Evolutionary conservation across 1,140 invertebrate genomes (phyloP).

Genomic region (Heliconius melpomene): DNA sequence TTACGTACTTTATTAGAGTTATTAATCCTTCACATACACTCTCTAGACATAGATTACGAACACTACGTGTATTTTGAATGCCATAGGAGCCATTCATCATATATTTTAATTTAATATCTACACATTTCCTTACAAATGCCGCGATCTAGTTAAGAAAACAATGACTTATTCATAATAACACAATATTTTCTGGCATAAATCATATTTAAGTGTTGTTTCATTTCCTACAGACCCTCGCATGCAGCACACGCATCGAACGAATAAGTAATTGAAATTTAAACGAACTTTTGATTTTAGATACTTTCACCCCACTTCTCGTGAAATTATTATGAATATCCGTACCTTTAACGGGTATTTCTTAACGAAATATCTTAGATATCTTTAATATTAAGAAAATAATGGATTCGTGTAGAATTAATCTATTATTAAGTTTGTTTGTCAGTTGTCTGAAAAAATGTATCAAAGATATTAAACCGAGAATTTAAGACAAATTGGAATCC

Average conservation of each 20-base stretch:
- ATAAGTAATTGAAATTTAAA: slow-evolving; percentile 80
- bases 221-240: slow-evolving; percentile 73
- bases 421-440: background rate
- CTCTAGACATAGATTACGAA: background rate
- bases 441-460: background rate
- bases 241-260: slow-evolving; percentile 76
- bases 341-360: slow-evolving; percentile 44
- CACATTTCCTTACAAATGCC: slow-evolving; percentile 57
- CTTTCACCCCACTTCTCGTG: slow-evolving; percentile 67
- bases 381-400: slow-evolving; percentile 5
- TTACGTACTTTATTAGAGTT: too few relatives aligned
- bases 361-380: background rate
- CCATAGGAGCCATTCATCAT: slow-evolving; percentile 33
- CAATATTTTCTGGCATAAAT: slow-evolving; percentile 76
- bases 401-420: background rate
- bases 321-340: slow-evolving; percentile 77
- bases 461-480: background rate
- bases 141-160: slow-evolving; percentile 72
- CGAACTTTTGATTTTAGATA: slow-evolving; percentile 78
- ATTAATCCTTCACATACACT: background rate
- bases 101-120: slow-evolving; percentile 51
- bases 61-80: background rate
- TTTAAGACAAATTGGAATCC: background rate
- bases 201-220: slow-evolving; percentile 79
- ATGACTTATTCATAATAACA: slow-evolving; percentile 73